Conservation (phyloP, 2,888 invertebrate genomes). For the Hydriomena furcata region DNA sequence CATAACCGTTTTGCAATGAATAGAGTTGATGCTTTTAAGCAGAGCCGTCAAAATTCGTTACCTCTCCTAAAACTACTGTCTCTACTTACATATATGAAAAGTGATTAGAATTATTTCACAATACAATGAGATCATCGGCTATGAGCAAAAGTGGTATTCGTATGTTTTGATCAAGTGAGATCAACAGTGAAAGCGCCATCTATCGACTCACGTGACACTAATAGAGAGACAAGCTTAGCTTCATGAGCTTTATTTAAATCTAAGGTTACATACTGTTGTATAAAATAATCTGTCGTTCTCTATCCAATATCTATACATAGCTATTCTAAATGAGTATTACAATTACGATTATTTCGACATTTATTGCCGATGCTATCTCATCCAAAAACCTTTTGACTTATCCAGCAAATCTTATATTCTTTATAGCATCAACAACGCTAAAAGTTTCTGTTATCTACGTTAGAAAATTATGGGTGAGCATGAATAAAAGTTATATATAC, state of each 20-base stretch:
- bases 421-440: constrained; percentile 26
- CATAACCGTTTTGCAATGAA: constrained; percentile 11
- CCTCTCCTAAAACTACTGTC: constrained; percentile 28
- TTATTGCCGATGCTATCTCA: constrained; percentile 28
- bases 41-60: constrained; percentile 29
- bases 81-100: constrained; percentile 22
- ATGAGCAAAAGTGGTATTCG: constrained; percentile 20
- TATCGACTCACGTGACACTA: constrained; percentile 52
- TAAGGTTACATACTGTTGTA: constrained; percentile 57
- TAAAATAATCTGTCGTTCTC: constrained; percentile 67
- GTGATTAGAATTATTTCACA: constrained; percentile 31
- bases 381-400: neutral
- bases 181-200: constrained; percentile 51
- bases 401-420: neutral
- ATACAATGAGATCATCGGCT: constrained; percentile 16
- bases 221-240: constrained; percentile 44
- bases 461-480: constrained; percentile 16
- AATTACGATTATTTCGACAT: constrained; percentile 40
- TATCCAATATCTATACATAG: constrained; percentile 66
- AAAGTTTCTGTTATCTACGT: constrained; percentile 13
- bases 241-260: constrained; percentile 29
- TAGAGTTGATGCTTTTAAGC: constrained; percentile 25
- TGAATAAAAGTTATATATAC: neutral
- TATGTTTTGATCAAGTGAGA: constrained; percentile 39
- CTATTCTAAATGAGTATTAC: constrained; percentile 58